These are phyloP conservation scores for Aquatica leii DNA, from an alignment of 2,888 invertebrate genomes.

Conservation along the genomic window DNA sequence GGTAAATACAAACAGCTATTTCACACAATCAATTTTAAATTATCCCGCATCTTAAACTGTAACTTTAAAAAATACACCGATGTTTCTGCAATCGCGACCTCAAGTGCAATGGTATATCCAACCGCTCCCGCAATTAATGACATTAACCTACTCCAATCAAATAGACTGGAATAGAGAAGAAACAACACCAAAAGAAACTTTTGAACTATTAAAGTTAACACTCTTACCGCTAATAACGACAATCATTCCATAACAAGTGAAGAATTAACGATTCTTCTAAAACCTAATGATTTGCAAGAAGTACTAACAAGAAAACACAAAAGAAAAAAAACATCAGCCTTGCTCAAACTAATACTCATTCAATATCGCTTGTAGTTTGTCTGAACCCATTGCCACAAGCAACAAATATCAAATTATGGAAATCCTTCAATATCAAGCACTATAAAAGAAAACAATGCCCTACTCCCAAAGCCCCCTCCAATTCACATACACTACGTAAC, in stretches of 20 bases:
- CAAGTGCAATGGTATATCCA: neutral
- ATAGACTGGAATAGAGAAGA: neutral
- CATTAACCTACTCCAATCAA: neutral
- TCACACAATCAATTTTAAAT: neutral
- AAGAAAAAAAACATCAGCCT: neutral
- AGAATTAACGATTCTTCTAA: neutral
- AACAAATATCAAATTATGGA: neutral
- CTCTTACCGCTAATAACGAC: neutral
- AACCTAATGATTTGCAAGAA: neutral
- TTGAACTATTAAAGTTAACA: neutral
- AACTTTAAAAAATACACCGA: neutral
- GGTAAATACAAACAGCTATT: neutral
- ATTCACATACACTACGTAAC: too few relatives aligned
- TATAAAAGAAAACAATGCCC: too few relatives aligned
- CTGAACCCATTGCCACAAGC: neutral
- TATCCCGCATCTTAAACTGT: neutral
- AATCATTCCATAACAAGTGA: neutral
- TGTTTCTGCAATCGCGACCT: neutral
- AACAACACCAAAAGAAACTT: neutral
- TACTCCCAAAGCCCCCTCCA: neutral
- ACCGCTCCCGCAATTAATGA: neutral
- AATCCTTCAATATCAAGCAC: neutral
- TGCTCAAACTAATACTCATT: neutral
- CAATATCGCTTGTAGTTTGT: neutral
- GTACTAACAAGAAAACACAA: neutral